Evolutionary conservation across 2,888 invertebrate species (phyloP), one percentile per base, ranked within the genome.

Genomic region (Dysmachus trigonus): DNA sequence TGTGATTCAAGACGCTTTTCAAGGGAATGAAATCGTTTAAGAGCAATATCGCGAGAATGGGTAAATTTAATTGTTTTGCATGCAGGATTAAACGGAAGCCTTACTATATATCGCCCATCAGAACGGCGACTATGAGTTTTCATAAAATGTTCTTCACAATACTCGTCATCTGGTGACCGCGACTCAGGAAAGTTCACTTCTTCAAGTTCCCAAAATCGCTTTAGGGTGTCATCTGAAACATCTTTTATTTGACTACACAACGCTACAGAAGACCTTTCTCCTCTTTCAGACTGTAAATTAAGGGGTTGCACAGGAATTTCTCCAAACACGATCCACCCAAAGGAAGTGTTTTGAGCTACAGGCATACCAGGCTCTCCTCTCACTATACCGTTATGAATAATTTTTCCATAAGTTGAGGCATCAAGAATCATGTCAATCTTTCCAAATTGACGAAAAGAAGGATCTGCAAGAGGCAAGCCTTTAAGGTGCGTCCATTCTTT

Each of bases 391-490:
- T 47, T 47, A 1, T 47, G 41, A 77, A 77, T 77, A 0, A 77
- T 77, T 47, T 22, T 22, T 0, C 77, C 77, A 47, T 77, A 38
- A 47, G 7, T 13, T 35, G 77, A 77, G 7, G 77, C 77, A 30
- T 77, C 77, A 41, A 77, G 77, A 3, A 77, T 77, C 10, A 79
- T 79, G 6, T 47, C 79, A 79, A 79, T 79, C n/a, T 31, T 79
- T 2, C 77, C 47, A 8, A 30, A 38, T 77, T 38, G 77, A 77
- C n/a, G 22, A 13, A 77, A 77, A 13, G 30, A 77, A 5, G 77
- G 35, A 8, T 41, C 77, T 41, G 77, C 77, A 10, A 77, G 41
- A 18, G 22, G 41, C 22, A 77, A 27, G 4, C 30, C 41, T 15
- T 77, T 4, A 8, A 77, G 27, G 15, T 77, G 47, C 2, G 8